Evolutionary conservation across 2,888 invertebrate species (phyloP).

Genomic region (Dioctria linearis): DNA sequence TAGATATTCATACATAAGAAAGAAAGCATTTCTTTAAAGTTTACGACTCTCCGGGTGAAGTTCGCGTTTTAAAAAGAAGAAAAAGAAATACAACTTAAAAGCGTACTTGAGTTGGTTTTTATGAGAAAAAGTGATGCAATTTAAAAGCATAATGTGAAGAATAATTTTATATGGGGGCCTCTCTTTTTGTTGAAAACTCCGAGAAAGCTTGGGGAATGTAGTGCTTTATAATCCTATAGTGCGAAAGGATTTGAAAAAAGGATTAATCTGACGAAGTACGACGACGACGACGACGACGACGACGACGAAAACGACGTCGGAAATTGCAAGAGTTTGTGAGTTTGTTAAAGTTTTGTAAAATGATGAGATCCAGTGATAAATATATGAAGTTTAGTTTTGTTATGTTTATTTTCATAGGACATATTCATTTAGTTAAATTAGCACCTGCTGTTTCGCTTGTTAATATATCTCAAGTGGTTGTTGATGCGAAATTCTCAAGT

Average conservation of each 20-base stretch:
- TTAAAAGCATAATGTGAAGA: slow-evolving; percentile 28
- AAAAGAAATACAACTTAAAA: not conserved
- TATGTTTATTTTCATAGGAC: slow-evolving; percentile 23
- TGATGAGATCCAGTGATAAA: slow-evolving; percentile 21
- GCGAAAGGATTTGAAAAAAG: slow-evolving; percentile 5
- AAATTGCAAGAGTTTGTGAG: too few species aligned
- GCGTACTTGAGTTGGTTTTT: slow-evolving; percentile 19
- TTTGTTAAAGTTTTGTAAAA: slow-evolving; percentile 33
- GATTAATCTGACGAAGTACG: not conserved
- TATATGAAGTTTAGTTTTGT: slow-evolving; percentile 31
- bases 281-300: not conserved
- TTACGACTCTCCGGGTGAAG: slow-evolving; percentile 1
- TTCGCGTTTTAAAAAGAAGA: not conserved
- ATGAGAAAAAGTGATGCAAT: slow-evolving; percentile 26
- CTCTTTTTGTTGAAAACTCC: not conserved
- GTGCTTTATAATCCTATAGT: not conserved
- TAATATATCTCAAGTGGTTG: slow-evolving; percentile 18
- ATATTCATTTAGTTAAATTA: slow-evolving; percentile 10
- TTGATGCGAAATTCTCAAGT: not conserved
- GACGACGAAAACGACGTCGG: too few species aligned
- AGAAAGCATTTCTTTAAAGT: not conserved
- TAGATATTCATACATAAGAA: not conserved
- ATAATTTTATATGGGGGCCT: not conserved
- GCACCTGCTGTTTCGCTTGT: slow-evolving; percentile 25
- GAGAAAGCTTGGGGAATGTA: slow-evolving; percentile 16